Conservation (phyloP, 2,888 invertebrate genomes). For the Lysandra bellargus region DNA sequence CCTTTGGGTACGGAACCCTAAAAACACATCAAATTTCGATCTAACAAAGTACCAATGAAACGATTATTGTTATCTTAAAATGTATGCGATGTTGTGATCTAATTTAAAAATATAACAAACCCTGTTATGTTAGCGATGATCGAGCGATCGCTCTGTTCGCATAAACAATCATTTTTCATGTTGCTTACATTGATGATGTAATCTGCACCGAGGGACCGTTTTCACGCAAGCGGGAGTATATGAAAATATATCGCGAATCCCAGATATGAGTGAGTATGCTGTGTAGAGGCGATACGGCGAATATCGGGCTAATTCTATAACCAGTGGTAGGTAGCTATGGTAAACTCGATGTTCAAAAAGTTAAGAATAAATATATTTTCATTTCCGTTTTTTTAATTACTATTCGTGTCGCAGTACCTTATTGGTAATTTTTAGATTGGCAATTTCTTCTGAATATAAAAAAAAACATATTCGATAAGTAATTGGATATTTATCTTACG, state of each 20-base stretch:
- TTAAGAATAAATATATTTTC: too few species aligned
- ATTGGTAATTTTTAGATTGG: too few species aligned
- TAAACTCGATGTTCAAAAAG: too few species aligned
- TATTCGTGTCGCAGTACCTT: too few species aligned
- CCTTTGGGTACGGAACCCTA: too few species aligned
- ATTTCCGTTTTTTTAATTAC: too few species aligned
- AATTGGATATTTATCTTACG: too few species aligned
- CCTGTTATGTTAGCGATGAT: not conserved
- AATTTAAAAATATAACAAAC: slow-evolving; percentile 12
- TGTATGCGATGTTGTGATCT: not conserved
- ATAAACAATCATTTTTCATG: slow-evolving; percentile 67
- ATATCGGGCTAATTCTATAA: too few species aligned
- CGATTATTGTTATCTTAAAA: not conserved
- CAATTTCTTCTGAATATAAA: too few species aligned
- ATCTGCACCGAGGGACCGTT: slow-evolving; percentile 55
- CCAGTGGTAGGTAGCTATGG: too few species aligned
- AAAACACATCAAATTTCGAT: too few species aligned
- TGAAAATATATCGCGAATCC: slow-evolving; percentile 44
- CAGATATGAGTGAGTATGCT: not conserved
- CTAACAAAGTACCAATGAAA: not conserved
- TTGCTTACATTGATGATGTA: slow-evolving; percentile 70
- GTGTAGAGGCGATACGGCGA: not conserved
- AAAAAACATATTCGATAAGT: too few species aligned
- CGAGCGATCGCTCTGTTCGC: slow-evolving; percentile 49
- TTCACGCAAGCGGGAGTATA: slow-evolving; percentile 58